Conservation (phyloP, 1,140 invertebrate species). For the Polypedilum vanderplanki region DNA sequence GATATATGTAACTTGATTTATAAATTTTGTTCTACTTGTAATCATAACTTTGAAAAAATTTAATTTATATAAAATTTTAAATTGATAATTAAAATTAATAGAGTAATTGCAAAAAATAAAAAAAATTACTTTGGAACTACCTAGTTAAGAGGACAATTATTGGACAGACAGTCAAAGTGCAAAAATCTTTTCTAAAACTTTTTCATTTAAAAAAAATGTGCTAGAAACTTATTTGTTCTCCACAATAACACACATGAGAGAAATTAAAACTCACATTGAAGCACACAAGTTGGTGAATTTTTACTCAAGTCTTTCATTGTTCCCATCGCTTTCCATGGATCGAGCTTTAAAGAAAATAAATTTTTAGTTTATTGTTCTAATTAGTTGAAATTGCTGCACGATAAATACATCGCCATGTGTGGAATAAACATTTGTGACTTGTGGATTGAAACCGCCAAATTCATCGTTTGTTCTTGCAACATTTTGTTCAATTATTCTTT, state of each 20-base stretch:
- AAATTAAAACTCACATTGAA: not conserved
- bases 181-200: too few relatives aligned
- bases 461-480: conserved; percentile 52
- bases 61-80: too few relatives aligned
- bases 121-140: too few relatives aligned
- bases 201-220: too few relatives aligned
- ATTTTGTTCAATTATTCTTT: conserved; percentile 44
- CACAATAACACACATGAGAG: not conserved
- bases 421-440: conserved; percentile 55
- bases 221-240: too few relatives aligned
- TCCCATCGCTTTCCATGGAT: not conserved
- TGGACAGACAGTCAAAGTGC: too few relatives aligned
- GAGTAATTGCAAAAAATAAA: too few relatives aligned
- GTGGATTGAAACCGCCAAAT: conserved; percentile 52
- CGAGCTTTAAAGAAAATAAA: not conserved
- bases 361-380: not conserved
- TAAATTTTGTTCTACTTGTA: too few relatives aligned
- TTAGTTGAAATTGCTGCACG: not conserved
- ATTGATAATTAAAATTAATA: too few relatives aligned
- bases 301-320: not conserved
- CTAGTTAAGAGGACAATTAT: too few relatives aligned
- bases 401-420: conserved; percentile 32
- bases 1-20: too few relatives aligned
- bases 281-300: not conserved
- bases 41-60: too few relatives aligned